A percentile compares a stretch with the other conserved stretches of the same genome.
Conservation (phyloP, 2,888 invertebrate genomes). For the Cheilosia vulpina region DNA sequence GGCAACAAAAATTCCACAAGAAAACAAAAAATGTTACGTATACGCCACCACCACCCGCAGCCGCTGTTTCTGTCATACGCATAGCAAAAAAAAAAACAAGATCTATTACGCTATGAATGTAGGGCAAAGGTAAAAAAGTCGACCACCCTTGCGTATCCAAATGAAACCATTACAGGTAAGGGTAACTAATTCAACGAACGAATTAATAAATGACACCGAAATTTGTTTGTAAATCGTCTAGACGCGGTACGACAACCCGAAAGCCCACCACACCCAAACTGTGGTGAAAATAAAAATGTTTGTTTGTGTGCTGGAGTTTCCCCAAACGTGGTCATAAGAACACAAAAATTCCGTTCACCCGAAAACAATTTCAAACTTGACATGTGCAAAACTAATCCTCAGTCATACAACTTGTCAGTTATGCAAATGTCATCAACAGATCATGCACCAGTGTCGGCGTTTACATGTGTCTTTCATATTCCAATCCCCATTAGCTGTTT, state of each 20-base stretch:
- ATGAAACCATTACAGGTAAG: neutral
- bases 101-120: neutral
- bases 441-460: neutral
- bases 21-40: slow-evolving; percentile 29
- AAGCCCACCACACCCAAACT: neutral
- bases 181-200: slow-evolving; percentile 39
- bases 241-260: slow-evolving; percentile 25
- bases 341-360: slow-evolving; percentile 32
- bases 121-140: neutral
- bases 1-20: neutral
- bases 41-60: slow-evolving; percentile 39
- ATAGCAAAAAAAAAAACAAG: neutral
- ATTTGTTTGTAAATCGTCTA: slow-evolving; percentile 51
- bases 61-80: slow-evolving; percentile 2
- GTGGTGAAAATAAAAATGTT: neutral
- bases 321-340: neutral
- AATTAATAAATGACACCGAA: slow-evolving; percentile 25
- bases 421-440: slow-evolving; percentile 50
- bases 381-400: slow-evolving; percentile 1
- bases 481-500: neutral
- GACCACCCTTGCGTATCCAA: neutral
- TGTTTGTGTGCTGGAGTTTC: neutral
- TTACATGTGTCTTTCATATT: neutral
- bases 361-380: neutral
- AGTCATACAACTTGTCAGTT: slow-evolving; percentile 10